Evolutionary conservation across 2,797 vertebrate genomes (phyloP), one percentile per base, ranked within the genome.

Genomic region (Crocidura indochinensis): DNA sequence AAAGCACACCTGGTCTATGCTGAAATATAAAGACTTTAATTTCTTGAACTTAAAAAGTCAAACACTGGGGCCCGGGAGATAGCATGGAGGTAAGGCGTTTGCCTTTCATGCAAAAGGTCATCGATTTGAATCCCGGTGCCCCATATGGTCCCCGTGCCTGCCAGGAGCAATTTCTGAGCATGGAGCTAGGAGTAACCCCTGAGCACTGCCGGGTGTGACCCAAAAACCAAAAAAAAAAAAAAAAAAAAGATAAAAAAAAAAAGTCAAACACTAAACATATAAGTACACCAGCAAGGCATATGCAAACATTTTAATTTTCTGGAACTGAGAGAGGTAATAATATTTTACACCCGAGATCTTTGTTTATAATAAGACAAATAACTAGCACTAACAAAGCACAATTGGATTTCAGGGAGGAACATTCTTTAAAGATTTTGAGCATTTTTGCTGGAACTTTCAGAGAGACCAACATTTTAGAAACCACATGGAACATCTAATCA

Each of bases 1-100:
- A 90, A 82, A 69, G 44, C 73, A 88, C 76, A 96, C 92, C 92
- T 94, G 93, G 20, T 67, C 60, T 82, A 94, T 49, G 85, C 5
- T 76, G 75, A 88, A 84, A 84, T 46, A 88, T 49, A 87, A 94
- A 94, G n/a, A 49, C 26, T 68, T 51, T 75, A 80, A 84, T 91
- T 90, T 92, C 60, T 80, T 38, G 20, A 49, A 22, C 73, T 65
- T 49, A 53, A 68, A 76, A 38, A n/a, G 5, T 38, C 2, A 49
- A 75, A 76, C 65, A 4, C 71, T 72, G n/a, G n/a, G n/a, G n/a
- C n/a, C n/a, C n/a, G n/a, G n/a, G n/a, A n/a, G n/a, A n/a, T n/a
- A n/a, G n/a, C n/a, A n/a, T n/a, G n/a, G n/a, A n/a, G n/a, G n/a
- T n/a, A n/a, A n/a, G n/a, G n/a, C n/a, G n/a, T n/a, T n/a, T n/a